Evolutionary conservation across 2,888 invertebrate genomes (phyloP), one percentile per base, ranked within the genome.

Genomic region (Stenolophus ochropezus): DNA sequence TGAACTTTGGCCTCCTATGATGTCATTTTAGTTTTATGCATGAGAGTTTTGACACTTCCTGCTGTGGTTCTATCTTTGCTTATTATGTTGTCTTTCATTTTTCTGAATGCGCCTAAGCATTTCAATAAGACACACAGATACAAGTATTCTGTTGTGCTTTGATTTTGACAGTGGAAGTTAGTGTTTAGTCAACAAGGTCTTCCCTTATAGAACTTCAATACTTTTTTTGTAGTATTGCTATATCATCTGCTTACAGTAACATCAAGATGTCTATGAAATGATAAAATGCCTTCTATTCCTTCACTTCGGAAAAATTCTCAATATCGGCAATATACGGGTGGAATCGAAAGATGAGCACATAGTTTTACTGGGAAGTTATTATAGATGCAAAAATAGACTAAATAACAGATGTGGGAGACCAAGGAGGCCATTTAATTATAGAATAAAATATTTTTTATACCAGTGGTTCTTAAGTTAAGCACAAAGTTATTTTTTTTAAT

Each of bases 161-260:
- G 16, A 53, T 11, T 76, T 76, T 76, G 56, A 56, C 51, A 76
- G 18, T 56, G 1, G 1, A 76, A 53, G 6, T 27, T n/a, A 14
- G 56, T 18, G 21, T 20, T 3, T 4, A 5, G 1, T 53, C 4
- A 3, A 2, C 8, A 2, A 11, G 42, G 47, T 18, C 20, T 14
- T 18, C 53, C 53, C 18, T 18, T 53, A 18, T 16, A 53, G 20
- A 20, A 20, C 4, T 20, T 16, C 53, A 53, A 6, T 6, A 42
- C 42, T 42, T 42, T 42, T 42, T n/a, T 42, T 42, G 4, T 49
- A 53, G 14, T 23, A 76, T 25, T 21, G 53, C 56, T 53, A 76
- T 23, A 18, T 76, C 53, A 23, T 53, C 76, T 21, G 76, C 76
- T 11, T 76, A 76, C 0, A 76, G 53, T 76, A 76, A n/a, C 49